Evolutionary conservation across 2,888 invertebrate species (phyloP).

Genomic region (Meandrusa payeni): DNA sequence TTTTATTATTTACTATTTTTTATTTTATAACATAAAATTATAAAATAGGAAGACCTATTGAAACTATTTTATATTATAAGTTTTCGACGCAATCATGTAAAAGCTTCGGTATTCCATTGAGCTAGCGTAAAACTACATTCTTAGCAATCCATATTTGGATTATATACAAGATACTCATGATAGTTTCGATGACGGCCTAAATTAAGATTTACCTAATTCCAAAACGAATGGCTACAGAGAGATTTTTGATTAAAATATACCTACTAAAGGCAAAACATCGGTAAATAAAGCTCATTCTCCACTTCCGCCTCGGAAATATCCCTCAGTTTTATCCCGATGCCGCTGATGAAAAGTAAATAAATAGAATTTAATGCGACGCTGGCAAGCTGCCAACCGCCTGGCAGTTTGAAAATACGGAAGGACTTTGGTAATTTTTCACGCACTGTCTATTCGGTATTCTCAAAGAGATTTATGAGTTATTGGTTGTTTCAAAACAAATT

Average conservation of each 20-base stretch:
- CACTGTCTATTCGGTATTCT: conserved; percentile 15
- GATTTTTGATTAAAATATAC: not conserved
- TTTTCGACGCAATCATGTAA: conserved; percentile 4
- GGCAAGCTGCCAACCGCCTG: conserved; percentile 11
- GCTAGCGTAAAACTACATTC: not conserved
- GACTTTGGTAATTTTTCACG: conserved; percentile 21
- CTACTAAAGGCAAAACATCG: conserved; percentile 4
- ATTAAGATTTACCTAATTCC: not conserved
- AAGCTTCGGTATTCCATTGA: conserved; percentile 11
- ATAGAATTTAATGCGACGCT: conserved; percentile 9
- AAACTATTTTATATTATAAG: no score
- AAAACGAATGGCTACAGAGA: not conserved
- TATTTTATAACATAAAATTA: no score
- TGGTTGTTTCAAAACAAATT: no score
- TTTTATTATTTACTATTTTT: no score
- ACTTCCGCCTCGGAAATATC: conserved; percentile 21
- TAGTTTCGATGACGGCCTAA: not conserved
- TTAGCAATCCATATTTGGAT: not conserved
- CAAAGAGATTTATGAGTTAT: conserved; percentile 10
- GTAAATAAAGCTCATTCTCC: conserved; percentile 15
- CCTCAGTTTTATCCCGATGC: conserved; percentile 5
- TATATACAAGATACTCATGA: not conserved
- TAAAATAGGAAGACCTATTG: no score
- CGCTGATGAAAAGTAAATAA: conserved; percentile 19
- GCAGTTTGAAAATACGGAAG: conserved; percentile 21